Conservation (phyloP, 2,113 vertebrate genomes). For the Craseonycteris thonglongyai region DNA sequence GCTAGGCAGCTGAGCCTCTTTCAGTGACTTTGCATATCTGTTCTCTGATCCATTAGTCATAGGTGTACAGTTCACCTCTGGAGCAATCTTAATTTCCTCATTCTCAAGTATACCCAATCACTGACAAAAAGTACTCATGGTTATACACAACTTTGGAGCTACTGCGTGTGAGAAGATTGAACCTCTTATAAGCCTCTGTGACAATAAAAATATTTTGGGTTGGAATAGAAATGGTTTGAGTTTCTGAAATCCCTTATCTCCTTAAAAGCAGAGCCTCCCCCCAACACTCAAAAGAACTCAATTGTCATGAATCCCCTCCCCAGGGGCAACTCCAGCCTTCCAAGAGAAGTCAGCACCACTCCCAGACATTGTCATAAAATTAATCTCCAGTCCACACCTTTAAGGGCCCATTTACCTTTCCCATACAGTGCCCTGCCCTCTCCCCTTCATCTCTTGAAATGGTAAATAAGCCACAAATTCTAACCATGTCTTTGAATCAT, state of each 20-base stretch:
- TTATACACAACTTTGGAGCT: not conserved
- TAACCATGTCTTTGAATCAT: not conserved
- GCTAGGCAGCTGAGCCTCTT: not conserved
- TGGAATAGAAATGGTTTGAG: not conserved
- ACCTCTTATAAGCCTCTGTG: not conserved
- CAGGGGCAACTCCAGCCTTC: not conserved
- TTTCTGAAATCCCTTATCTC: not conserved
- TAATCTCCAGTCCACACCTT: not conserved
- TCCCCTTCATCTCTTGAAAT: not conserved
- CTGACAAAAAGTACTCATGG: not conserved
- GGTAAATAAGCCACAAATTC: not conserved
- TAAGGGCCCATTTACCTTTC: not conserved
- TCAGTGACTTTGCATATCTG: not conserved
- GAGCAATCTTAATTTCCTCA: not conserved
- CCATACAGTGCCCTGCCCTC: not conserved
- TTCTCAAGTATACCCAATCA: not conserved
- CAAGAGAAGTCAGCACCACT: not conserved
- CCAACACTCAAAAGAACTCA: not conserved
- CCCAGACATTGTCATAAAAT: not conserved
- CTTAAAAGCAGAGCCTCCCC: not conserved
- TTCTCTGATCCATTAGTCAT: not conserved
- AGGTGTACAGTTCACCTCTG: not conserved
- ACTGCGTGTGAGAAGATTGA: not conserved
- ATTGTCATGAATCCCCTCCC: not conserved
- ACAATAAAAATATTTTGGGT: not conserved